Evolutionary conservation across 2,113 vertebrate species (phyloP).

Genomic region (Hiodon tergisus): DNA sequence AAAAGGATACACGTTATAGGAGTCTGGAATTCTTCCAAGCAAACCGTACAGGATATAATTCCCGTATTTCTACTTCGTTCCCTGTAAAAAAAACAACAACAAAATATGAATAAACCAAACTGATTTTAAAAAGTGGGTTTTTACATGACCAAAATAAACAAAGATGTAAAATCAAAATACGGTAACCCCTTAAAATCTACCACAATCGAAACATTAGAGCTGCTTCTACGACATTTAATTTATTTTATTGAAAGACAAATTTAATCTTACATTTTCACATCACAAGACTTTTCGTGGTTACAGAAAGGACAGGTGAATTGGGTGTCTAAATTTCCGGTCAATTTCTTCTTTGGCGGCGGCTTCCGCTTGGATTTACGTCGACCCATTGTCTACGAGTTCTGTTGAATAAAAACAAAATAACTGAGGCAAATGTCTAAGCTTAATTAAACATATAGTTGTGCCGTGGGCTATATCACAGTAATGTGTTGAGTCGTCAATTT

Average conservation of each 20-base stretch:
- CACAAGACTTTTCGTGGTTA: slow-evolving; percentile 89
- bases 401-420: not conserved
- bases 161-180: too few species aligned
- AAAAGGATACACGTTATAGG: slow-evolving; percentile 92
- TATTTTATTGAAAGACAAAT: too few species aligned
- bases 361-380: slow-evolving; percentile 87
- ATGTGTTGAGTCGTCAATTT: too few species aligned
- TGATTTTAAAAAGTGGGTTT: too few species aligned
- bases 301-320: slow-evolving; percentile 90
- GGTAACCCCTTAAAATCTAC: too few species aligned
- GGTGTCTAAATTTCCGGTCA: slow-evolving; percentile 82
- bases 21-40: slow-evolving; percentile 90
- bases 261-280: slow-evolving; percentile 79
- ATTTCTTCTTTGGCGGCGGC: slow-evolving; percentile 85
- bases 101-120: too few species aligned
- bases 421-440: too few species aligned
- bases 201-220: too few species aligned
- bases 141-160: too few species aligned
- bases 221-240: too few species aligned
- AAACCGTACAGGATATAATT: slow-evolving; percentile 87
- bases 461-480: too few species aligned
- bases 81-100: slow-evolving; percentile 51
- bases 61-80: slow-evolving; percentile 85
- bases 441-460: too few species aligned
- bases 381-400: slow-evolving; percentile 59